A percentile compares a stretch with the other conserved stretches of the same genome.
Evolutionary conservation across 2,113 vertebrate genomes (phyloP).

Genomic region (Malurus alboscapulatus): DNA sequence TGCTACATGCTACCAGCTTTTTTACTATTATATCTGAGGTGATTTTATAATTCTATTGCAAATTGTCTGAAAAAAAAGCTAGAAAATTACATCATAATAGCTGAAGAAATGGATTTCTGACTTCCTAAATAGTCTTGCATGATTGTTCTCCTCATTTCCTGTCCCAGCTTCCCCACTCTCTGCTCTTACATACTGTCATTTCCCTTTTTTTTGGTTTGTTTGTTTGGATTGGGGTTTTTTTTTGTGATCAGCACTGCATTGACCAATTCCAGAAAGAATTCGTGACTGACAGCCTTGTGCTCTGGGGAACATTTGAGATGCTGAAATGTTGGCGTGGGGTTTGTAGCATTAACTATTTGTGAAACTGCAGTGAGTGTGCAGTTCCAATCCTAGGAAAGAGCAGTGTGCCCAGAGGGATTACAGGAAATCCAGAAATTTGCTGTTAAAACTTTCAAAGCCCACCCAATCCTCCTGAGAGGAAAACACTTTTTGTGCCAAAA

Average conservation of each 20-base stretch:
- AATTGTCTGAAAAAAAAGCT: background rate
- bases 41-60: background rate
- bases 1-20: background rate
- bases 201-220: background rate
- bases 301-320: background rate
- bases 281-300: no score
- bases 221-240: background rate
- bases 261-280: background rate
- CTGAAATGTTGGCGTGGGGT: background rate
- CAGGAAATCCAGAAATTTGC: background rate
- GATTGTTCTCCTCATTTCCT: background rate
- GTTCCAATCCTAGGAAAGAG: background rate
- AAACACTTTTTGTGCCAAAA: background rate
- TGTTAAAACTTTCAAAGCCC: background rate
- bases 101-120: background rate
- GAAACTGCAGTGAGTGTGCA: fast-evolving
- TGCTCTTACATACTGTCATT: background rate
- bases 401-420: background rate
- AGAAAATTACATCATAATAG: background rate
- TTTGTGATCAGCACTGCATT: background rate
- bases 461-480: background rate
- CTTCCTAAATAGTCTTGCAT: background rate
- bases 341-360: background rate
- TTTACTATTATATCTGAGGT: background rate
- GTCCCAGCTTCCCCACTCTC: background rate